These are phyloP conservation scores for Agrotis clavis DNA, from an alignment of 2,888 invertebrate genomes.

Conservation along the genomic window DNA sequence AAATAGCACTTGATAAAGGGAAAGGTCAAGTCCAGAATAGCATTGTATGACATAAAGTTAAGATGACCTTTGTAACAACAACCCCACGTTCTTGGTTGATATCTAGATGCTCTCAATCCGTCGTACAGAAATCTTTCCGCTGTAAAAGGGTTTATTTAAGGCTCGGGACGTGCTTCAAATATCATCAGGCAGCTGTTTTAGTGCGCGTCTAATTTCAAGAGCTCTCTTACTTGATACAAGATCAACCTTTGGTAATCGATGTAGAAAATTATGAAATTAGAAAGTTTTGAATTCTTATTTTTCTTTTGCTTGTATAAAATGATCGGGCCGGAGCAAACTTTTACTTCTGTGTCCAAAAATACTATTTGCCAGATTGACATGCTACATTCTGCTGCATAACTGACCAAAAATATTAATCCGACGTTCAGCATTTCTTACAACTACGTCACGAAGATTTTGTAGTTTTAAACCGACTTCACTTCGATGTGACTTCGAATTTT, in stretches of 20 bases:
- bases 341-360: conserved; percentile 14
- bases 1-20: conserved; percentile 57
- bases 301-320: not conserved
- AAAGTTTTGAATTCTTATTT: conserved; percentile 20
- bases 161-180: conserved; percentile 48
- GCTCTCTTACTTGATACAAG: conserved; percentile 28
- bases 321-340: not conserved
- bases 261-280: conserved; percentile 22
- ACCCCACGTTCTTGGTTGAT: conserved; percentile 38
- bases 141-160: conserved; percentile 30
- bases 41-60: conserved; percentile 43
- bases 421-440: not conserved
- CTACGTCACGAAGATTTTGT: no score
- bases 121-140: conserved; percentile 19
- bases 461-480: no score
- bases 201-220: conserved; percentile 24
- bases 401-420: not conserved
- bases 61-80: conserved; percentile 63
- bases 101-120: conserved; percentile 42
- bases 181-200: conserved; percentile 37
- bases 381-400: not conserved
- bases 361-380: not conserved
- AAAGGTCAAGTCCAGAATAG: conserved; percentile 72
- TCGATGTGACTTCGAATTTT: no score
- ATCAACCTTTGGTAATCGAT: conserved; percentile 14